Percentiles rank a stretch among this genome's conserved stretches.
Conservation (phyloP, 2,797 vertebrate genomes). For the Huso huso region DNA sequence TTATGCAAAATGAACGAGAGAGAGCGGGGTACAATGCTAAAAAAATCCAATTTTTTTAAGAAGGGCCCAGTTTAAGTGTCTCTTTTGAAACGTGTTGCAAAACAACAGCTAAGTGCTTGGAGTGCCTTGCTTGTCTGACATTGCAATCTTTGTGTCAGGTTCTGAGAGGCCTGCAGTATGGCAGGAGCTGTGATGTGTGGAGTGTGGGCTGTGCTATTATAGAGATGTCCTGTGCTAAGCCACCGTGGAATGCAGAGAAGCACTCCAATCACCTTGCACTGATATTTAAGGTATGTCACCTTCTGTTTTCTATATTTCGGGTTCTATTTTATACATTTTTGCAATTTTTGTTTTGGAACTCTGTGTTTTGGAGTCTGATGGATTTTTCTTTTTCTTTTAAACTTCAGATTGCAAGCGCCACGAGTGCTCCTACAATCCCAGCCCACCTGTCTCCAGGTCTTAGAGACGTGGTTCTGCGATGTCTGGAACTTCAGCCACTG, state of each 20-base stretch:
- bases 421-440: conserved; percentile 74
- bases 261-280: conserved; percentile 84
- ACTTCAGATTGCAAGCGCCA: conserved; percentile 76
- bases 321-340: no score
- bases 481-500: conserved; percentile 78
- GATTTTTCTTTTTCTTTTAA: no score
- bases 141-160: conserved; percentile 58
- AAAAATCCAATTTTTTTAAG: no score
- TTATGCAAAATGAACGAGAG: no score
- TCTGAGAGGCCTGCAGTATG: conserved; percentile 80
- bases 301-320: no score
- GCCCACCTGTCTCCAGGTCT: conserved; percentile 73
- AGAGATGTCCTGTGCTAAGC: conserved; percentile 85
- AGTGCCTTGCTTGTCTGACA: background rate
- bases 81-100: no score
- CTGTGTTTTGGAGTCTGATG: no score
- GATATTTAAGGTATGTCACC: conserved; percentile 67
- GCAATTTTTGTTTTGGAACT: no score
- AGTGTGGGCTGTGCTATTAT: conserved; percentile 82
- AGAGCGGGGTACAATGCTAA: no score
- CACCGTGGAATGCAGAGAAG: conserved; percentile 84
- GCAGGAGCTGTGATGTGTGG: conserved; percentile 86
- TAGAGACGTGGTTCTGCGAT: conserved; percentile 77
- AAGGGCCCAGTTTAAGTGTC: no score
- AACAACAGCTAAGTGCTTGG: no score